Percentiles rank a stretch among this genome's conserved stretches.
Conservation (phyloP, 2,113 vertebrate species). For the Hemichromis elongatus region DNA sequence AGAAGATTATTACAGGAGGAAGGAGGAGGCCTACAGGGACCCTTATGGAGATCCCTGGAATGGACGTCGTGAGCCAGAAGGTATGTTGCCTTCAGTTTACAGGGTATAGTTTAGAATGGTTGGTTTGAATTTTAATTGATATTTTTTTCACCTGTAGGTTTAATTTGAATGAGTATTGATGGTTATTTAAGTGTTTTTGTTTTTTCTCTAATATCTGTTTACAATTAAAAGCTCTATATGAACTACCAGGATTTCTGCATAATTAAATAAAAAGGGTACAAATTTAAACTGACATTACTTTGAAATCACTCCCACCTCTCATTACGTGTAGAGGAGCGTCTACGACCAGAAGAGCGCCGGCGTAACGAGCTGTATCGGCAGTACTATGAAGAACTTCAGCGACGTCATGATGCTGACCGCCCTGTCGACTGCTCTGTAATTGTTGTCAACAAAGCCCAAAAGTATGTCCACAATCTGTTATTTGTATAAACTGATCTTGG, state of each 20-base stretch:
- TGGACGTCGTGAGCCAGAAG: slow-evolving; percentile 79
- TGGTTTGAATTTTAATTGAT: background rate
- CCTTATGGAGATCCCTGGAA: slow-evolving; percentile 86
- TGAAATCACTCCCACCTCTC: background rate
- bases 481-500: background rate
- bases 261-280: background rate
- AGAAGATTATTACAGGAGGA: slow-evolving; percentile 84
- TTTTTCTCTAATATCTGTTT: background rate
- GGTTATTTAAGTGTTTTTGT: too few relatives aligned
- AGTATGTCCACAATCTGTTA: slow-evolving; percentile 76
- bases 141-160: background rate
- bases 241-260: background rate
- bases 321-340: slow-evolving; percentile 69
- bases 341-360: slow-evolving; percentile 85
- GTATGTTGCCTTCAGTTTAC: slow-evolving; percentile 35
- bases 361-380: slow-evolving; percentile 93
- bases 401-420: slow-evolving; percentile 87
- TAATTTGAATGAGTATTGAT: too few relatives aligned
- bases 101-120: background rate
- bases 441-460: slow-evolving; percentile 95
- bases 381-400: slow-evolving; percentile 95
- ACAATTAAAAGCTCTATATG: background rate
- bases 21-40: slow-evolving; percentile 83
- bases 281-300: background rate
- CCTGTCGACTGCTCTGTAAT: slow-evolving; percentile 97